A percentile compares a stretch with the other conserved stretches of the same genome.
Evolutionary conservation across 64 coral and sea anemone genomes (phyloP).

Genomic region (Porites australiensis): DNA sequence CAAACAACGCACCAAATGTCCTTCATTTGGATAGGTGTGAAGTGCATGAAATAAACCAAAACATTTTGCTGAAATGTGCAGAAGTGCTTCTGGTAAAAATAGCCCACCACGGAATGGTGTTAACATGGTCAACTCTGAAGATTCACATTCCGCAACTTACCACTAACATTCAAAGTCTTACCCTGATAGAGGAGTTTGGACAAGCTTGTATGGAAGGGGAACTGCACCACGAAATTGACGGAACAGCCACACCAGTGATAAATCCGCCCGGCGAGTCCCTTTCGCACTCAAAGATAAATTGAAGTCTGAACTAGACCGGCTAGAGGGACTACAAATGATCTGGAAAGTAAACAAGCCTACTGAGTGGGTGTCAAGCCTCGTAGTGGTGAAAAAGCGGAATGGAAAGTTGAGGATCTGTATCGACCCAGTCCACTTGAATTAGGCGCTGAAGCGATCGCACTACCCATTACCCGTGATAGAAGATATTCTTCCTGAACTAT

Average conservation of each 20-base stretch:
- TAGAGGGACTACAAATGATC: too few relatives aligned
- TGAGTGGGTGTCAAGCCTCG: conserved; percentile 28
- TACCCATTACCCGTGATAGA: conserved; percentile 1
- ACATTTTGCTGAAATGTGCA: conserved; percentile 21
- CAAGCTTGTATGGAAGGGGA: conserved; percentile 14
- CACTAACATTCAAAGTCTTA: not conserved
- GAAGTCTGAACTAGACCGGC: too few relatives aligned
- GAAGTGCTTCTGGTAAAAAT: not conserved
- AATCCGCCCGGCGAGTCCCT: not conserved
- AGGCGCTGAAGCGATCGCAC: not conserved
- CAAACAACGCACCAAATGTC: conserved; percentile 22
- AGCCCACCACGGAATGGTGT: not conserved
- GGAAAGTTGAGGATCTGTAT: conserved; percentile 24
- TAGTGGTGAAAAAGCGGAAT: conserved; percentile 23
- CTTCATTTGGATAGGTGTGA: not conserved
- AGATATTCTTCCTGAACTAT: not conserved
- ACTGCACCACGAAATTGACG: conserved; percentile 14
- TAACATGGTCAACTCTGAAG: too few relatives aligned
- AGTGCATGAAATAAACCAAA: conserved; percentile 13
- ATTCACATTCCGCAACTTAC: not conserved
- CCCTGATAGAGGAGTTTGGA: conserved; percentile 6
- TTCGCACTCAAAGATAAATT: too few relatives aligned
- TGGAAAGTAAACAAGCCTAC: conserved; percentile 5
- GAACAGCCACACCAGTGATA: not conserved
- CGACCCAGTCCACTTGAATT: not conserved